A percentile compares a stretch with the other conserved stretches of the same genome.
Evolutionary conservation across 53 echinoderm and acorn worm genomes (phyloP).

Genomic region (Temnopleurus reevesii): DNA sequence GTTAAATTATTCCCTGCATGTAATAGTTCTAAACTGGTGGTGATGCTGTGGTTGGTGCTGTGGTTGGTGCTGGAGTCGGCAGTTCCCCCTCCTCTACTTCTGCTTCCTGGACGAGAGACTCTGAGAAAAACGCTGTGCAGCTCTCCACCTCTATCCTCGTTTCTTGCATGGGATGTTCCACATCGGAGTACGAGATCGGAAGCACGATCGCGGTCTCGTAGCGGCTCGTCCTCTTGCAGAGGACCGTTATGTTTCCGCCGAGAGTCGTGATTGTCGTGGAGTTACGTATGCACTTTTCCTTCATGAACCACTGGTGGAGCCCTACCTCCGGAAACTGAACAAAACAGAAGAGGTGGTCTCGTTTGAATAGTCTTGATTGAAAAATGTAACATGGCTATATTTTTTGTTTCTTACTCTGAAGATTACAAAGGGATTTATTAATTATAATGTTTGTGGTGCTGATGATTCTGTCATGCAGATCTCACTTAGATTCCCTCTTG

Average conservation of each 20-base stretch:
- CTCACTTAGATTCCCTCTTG: too few species aligned
- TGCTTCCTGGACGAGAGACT: background rate
- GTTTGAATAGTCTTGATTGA: too few species aligned
- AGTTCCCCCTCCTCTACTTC: background rate
- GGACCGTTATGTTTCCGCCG: slow-evolving; percentile 12
- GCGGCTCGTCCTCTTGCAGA: slow-evolving; percentile 65
- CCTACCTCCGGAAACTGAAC: slow-evolving; percentile 68
- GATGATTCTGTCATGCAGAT: too few species aligned
- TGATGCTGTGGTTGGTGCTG: background rate
- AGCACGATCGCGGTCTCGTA: slow-evolving; percentile 71
- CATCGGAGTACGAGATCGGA: slow-evolving; percentile 40
- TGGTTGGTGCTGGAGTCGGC: background rate
- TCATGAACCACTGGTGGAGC: slow-evolving; percentile 81
- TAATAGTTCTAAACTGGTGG: background rate
- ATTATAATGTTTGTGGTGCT: too few species aligned
- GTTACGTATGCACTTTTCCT: slow-evolving; percentile 68
- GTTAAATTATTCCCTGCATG: too few species aligned
- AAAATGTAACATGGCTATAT: too few species aligned
- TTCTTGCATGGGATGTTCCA: slow-evolving; percentile 13
- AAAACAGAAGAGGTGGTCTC: too few species aligned
- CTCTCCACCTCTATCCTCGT: slow-evolving; percentile 67
- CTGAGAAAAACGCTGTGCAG: slow-evolving; percentile 36
- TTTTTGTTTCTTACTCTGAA: too few species aligned
- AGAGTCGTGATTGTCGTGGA: background rate
- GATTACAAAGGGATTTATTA: too few species aligned